Base-by-base conservation (phyloP, 2,888 invertebrate species). In the Salpingus planirostris region DNA sequence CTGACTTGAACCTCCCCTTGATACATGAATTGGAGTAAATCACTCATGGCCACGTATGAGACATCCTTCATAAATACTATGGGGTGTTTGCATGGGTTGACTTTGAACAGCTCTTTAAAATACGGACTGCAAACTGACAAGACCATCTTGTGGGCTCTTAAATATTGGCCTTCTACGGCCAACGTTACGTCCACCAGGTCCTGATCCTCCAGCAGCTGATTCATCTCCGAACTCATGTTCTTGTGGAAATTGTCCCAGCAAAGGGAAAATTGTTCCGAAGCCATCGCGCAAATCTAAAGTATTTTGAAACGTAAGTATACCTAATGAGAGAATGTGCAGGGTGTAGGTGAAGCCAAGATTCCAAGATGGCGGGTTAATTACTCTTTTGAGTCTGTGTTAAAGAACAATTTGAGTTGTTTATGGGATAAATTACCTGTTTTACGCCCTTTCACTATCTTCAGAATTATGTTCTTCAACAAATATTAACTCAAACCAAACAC, bases 211-310 rank as follows among this genome's bases (percentile, higher is more conserved):
- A 64, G 38, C 36, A 65, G 40, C 4, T 61, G 55, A 51, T 77
- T 77, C 46, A 80, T 77, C 36, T 78, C 78, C 55, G 73, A 71
- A 49, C 76, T 73, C 51, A 80, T 68, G 58, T 78, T 80, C 43
- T 74, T 74, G 64, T 78, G 78, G 69, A 79, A 79, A 66, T 79
- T 78, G 59, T 79, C 79, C 80, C 80, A 80, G 59, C 76, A 74
- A 62, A 80, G 68, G 59, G 79, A 79, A 59, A 76, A 77, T 63
- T 76, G 76, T 65, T 76, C 75, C 60, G 72, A 72, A 69, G 72
- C 72, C 62, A 63, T 64, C 38, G 52, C 51, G 50, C 54, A 52
- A 23, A 14, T 10, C 42, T 42, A 27, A n/a, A 42, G 38, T n/a
- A n/a, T n/a, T n/a, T n/a, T n/a, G n/a, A n/a, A n/a, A n/a, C n/a